Base-by-base conservation (phyloP, 2,888 invertebrate species). In the Exephanes ischioxanthus region DNA sequence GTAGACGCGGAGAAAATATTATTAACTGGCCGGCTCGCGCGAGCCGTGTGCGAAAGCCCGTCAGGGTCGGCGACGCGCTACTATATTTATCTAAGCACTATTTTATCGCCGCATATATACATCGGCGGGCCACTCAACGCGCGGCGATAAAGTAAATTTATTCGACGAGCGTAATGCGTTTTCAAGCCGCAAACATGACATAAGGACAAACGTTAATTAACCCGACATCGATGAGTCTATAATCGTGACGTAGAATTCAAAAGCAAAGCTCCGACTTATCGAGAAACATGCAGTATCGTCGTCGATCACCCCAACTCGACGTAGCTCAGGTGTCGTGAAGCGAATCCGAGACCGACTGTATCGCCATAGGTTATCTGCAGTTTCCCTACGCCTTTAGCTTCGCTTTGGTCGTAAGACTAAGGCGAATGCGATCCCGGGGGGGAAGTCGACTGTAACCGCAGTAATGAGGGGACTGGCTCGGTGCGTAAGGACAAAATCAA, bases 121-220 rank as follows among this genome's bases (percentile, higher is more conserved):
- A 48, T 48, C 45, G 45, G 45, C 45, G 16, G 45, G 3, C 14
- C 14, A 22, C 84, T 76, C 70, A 33, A 37, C 66, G 37, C 30
- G 19, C 48, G 48, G 5, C 73, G 67, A 84, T 84, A 84, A 81
- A 81, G 67, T 22, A 22, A 73, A 84, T 81, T 81, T 85, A 84
- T 81, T 73, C 68, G 26, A 68, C 41, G 22, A 68, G 63, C 67
- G 37, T 70, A 80, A 77, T 77, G 70, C 61, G 6, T 14, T 71
- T 30, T 61, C n/a, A 16, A 14, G 37, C 16, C 48, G 45, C 26
- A 19, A 19, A 41, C 75, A 55, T 76, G 75, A 72, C 33, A 78
- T 22, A 45, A 72, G 61, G 41, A 22, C 63, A 61, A 33, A 45
- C 78, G 51, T 75, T 77, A 78, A 85, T 85, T 78, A 75, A 85